Conservation (phyloP, 2,797 vertebrate species). For the Podargus strigoides region DNA sequence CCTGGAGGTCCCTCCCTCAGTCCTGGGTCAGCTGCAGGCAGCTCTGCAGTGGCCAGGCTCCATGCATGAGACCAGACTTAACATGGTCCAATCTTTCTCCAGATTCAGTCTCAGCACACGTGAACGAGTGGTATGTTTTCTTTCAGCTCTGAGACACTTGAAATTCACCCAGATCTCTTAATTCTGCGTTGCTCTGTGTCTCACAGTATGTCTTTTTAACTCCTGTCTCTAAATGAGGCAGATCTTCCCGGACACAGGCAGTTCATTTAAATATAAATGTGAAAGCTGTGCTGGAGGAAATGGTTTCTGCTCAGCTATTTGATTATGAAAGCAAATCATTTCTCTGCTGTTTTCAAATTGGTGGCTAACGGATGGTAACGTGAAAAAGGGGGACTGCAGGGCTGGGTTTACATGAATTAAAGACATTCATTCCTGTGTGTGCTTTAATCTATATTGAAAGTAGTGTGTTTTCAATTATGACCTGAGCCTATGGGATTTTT, state of each 20-base stretch:
- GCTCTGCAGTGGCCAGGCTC: neutral
- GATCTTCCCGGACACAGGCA: slow-evolving; percentile 38
- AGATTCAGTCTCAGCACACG: neutral
- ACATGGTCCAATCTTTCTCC: neutral
- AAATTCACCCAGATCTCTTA: slow-evolving; percentile 21
- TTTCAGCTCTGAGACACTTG: neutral
- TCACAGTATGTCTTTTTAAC: slow-evolving; percentile 32
- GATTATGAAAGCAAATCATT: slow-evolving; percentile 54
- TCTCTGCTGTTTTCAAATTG: slow-evolving; percentile 33
- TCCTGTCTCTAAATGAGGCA: slow-evolving; percentile 51
- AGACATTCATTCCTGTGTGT: slow-evolving; percentile 10
- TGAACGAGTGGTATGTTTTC: neutral
- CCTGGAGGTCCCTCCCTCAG: neutral
- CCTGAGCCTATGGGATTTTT: neutral
- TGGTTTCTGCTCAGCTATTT: slow-evolving; percentile 48
- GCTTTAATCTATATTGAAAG: slow-evolving; percentile 31
- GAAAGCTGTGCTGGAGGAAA: slow-evolving; percentile 35
- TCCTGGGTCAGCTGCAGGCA: neutral
- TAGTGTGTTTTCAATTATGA: slow-evolving; percentile 47
- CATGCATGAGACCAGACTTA: fast-evolving
- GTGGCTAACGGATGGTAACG: neutral
- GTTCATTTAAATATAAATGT: slow-evolving; percentile 61
- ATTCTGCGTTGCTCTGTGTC: neutral
- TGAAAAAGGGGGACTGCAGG: neutral
- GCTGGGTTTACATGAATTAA: slow-evolving; percentile 34